phyloP scores from a whole-genome alignment of 2,888 invertebrate genomes.

The Chrysolina oricalcia region DNA sequence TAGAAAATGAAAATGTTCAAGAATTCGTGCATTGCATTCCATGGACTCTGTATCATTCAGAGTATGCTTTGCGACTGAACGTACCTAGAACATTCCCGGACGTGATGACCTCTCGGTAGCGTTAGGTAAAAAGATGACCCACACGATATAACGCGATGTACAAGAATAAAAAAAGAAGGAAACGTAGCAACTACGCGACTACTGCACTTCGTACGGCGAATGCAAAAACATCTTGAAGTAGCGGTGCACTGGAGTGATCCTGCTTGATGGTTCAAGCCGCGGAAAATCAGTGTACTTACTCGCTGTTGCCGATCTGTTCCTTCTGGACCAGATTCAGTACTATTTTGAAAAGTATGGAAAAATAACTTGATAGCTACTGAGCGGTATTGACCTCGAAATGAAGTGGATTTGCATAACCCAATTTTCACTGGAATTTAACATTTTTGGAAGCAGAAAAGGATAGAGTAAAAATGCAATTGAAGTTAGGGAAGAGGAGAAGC shows the following conservation, averaged over 20 bases:
- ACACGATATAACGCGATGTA: slow-evolving; percentile 12
- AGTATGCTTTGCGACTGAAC: background rate
- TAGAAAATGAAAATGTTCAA: no score
- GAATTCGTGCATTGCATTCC: no score
- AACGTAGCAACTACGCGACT: background rate
- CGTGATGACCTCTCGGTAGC: slow-evolving; percentile 14
- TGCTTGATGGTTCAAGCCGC: slow-evolving; percentile 11
- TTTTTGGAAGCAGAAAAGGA: no score
- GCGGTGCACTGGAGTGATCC: slow-evolving; percentile 31
- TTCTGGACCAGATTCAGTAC: background rate
- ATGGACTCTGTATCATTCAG: no score
- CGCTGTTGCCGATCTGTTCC: background rate
- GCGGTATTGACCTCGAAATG: no score
- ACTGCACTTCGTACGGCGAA: background rate
- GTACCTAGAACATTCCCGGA: slow-evolving; percentile 5
- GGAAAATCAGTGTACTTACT: background rate
- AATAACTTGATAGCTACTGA: background rate
- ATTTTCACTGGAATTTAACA: no score
- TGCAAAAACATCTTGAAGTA: background rate
- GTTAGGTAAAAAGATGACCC: slow-evolving; percentile 13
- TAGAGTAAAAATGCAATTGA: no score
- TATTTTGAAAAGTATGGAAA: background rate
- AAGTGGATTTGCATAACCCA: no score
- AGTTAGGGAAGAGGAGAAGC: no score
- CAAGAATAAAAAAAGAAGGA: slow-evolving; percentile 10